phyloP scores from a whole-genome alignment of 2,113 vertebrate genomes.

The Pygoscelis adeliae region DNA sequence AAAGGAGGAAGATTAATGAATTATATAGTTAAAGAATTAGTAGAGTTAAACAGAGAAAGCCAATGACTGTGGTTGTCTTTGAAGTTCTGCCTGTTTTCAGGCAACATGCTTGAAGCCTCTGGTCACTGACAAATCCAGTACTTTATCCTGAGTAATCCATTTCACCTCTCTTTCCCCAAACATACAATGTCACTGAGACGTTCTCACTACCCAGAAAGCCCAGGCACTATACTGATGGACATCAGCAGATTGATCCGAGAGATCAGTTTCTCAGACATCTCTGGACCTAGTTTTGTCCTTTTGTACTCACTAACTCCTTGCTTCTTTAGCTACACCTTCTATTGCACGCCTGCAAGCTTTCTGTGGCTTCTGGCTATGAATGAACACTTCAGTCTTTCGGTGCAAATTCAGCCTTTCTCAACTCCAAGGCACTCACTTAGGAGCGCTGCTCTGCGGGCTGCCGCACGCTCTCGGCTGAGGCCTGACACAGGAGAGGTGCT shows the following conservation, averaged over 20 bases:
- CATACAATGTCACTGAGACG: background rate
- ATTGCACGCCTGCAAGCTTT: background rate
- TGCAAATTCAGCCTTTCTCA: background rate
- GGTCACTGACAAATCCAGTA: background rate
- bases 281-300: background rate
- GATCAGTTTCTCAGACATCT: background rate
- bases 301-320: background rate
- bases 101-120: background rate
- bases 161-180: background rate
- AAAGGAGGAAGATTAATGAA: background rate
- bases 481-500: background rate
- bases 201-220: background rate
- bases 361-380: background rate
- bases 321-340: background rate
- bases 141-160: background rate
- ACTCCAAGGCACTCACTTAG: background rate
- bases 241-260: background rate
- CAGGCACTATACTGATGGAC: background rate
- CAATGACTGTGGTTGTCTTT: background rate
- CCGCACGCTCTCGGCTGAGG: fast-evolving
- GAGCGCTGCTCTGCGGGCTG: background rate
- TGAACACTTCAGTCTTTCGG: background rate
- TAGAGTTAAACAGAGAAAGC: background rate
- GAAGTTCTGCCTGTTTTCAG: background rate
- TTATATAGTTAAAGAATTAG: background rate